Percentiles rank a stretch among this genome's conserved stretches.
These are phyloP conservation scores for Pemphigus obesinymphae DNA, from an alignment of 1,140 invertebrate genomes.

Conservation along the genomic window DNA sequence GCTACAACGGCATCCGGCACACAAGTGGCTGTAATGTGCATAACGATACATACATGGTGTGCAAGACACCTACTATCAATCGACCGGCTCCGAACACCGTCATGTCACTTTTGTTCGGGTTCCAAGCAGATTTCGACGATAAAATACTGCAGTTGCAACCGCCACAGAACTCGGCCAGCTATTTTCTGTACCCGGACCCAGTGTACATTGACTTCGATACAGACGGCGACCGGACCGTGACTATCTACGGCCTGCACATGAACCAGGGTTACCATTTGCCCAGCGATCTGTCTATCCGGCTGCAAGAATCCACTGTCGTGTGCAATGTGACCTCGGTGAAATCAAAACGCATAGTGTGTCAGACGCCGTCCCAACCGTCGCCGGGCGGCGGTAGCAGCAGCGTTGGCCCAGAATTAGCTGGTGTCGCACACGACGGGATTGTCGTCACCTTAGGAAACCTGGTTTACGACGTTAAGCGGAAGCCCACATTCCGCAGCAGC, in stretches of 20 bases:
- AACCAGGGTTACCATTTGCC: background rate
- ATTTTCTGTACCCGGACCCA: background rate
- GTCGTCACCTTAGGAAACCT: background rate
- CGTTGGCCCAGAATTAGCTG: background rate
- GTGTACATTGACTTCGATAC: background rate
- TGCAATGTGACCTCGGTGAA: background rate
- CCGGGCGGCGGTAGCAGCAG: background rate
- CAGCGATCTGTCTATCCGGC: background rate
- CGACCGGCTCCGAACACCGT: background rate
- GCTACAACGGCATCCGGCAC: constrained; percentile 61
- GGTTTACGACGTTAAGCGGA: background rate
- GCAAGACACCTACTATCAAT: constrained; percentile 71
- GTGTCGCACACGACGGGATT: background rate
- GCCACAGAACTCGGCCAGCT: background rate
- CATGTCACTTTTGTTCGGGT: background rate
- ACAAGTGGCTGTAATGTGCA: constrained; percentile 69
- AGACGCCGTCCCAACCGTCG: too few relatives aligned
- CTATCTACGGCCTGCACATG: background rate
- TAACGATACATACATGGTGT: constrained; percentile 76
- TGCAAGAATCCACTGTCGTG: background rate
- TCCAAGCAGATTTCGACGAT: background rate
- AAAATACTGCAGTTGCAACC: background rate
- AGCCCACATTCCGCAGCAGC: background rate
- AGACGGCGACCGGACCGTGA: background rate
- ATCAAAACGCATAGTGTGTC: background rate